phyloP scores from a whole-genome alignment of 2,888 invertebrate species.

The Kuschelorhynchus macadamiae region DNA sequence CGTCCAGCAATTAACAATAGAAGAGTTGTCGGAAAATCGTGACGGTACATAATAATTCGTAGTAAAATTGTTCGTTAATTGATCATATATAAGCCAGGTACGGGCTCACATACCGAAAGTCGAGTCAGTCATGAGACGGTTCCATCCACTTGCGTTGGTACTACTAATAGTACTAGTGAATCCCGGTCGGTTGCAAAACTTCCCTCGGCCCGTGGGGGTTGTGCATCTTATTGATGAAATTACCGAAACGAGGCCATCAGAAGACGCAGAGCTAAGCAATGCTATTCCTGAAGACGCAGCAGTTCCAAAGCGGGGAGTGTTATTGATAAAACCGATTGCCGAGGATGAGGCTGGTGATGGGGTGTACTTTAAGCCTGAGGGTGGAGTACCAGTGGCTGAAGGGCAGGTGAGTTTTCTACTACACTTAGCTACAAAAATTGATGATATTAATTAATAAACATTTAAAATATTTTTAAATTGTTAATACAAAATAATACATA shows the following conservation, averaged over 20 bases:
- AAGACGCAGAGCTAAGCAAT: conserved; percentile 50
- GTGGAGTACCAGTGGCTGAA: conserved; percentile 59
- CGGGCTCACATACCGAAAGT: not conserved
- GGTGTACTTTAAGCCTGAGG: conserved; percentile 63
- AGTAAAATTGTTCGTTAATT: not conserved
- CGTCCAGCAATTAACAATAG: no score
- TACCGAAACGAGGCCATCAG: conserved; percentile 18
- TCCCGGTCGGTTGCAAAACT: not conserved
- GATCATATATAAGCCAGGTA: not conserved
- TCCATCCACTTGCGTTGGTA: not conserved
- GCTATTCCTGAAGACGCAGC: conserved; percentile 50
- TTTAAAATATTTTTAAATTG: no score
- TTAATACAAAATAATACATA: no score
- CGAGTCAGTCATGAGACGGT: not conserved
- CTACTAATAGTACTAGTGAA: not conserved
- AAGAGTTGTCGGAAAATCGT: not conserved
- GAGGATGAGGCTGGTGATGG: conserved; percentile 62
- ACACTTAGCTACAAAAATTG: no score
- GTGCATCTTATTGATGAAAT: conserved; percentile 58
- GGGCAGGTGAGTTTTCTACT: conserved; percentile 55
- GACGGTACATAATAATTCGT: not conserved
- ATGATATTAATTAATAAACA: no score
- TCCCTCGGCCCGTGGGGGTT: conserved; percentile 26
- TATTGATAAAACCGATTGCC: conserved; percentile 56
- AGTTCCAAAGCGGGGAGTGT: conserved; percentile 45